Conservation (phyloP, 1,140 invertebrate species). For the Agraylea sexmaculata region DNA sequence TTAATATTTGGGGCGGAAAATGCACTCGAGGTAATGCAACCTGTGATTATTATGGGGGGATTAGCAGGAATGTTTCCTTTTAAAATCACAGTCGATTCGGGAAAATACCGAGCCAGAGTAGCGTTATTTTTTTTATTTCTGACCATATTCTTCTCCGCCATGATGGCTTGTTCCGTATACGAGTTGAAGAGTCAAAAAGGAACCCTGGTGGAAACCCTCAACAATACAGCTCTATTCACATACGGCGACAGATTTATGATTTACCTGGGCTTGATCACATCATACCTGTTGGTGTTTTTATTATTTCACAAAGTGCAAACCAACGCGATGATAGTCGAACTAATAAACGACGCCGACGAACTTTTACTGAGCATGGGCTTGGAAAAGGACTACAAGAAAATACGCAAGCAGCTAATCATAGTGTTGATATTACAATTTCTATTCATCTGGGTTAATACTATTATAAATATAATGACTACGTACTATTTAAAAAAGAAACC, state of each 20-base stretch:
- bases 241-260: conserved; percentile 4
- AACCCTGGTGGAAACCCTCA: too few species aligned
- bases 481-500: background rate
- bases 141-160: too few species aligned
- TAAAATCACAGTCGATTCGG: too few species aligned
- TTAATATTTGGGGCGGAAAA: too few species aligned
- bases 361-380: background rate
- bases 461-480: background rate
- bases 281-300: background rate
- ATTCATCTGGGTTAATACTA: background rate
- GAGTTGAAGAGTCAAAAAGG: too few species aligned
- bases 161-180: too few species aligned
- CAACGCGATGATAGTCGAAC: background rate
- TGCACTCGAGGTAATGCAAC: too few species aligned
- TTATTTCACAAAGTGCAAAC: background rate
- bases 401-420: background rate
- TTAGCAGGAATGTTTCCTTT: too few species aligned
- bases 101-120: too few species aligned
- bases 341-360: background rate
- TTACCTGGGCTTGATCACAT: background rate
- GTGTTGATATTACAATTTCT: background rate
- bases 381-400: background rate
- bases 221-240: too few species aligned
- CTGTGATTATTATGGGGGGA: too few species aligned
- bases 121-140: too few species aligned